Conservation (phyloP, 2,888 invertebrate species). For the Ochlodes sylvanus region DNA sequence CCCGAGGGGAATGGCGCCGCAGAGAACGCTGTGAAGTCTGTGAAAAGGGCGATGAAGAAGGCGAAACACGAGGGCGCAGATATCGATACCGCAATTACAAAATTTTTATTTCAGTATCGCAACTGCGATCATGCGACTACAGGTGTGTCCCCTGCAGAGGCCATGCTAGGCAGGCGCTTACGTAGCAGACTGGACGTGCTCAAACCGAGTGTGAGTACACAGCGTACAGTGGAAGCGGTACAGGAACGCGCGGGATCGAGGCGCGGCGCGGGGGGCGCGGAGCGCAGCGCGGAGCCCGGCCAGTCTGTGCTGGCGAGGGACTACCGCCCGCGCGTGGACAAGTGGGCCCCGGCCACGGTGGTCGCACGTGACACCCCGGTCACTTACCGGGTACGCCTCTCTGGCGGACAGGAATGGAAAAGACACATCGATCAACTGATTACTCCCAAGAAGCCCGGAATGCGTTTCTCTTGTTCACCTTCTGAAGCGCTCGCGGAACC, state of each 20-base stretch:
- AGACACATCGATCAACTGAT: conserved; percentile 5
- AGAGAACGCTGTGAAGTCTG: conserved; percentile 45
- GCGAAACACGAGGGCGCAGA: conserved; percentile 37
- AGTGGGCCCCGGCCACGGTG: no score
- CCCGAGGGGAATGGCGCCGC: conserved; percentile 43
- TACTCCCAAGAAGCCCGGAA: neutral
- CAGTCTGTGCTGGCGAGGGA: conserved; percentile 6
- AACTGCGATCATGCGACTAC: no score
- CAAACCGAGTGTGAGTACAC: no score
- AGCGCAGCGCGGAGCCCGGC: neutral
- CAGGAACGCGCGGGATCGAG: neutral
- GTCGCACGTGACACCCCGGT: neutral
- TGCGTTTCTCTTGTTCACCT: neutral
- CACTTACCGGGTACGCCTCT: conserved; percentile 3
- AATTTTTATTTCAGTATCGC: conserved; percentile 33
- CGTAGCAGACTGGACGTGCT: no score
- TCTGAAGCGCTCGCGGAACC: neutral
- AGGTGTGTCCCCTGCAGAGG: no score
- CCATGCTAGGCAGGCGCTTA: no score
- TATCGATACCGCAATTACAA: conserved; percentile 26
- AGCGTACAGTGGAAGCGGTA: no score
- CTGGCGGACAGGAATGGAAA: neutral
- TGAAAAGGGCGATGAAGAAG: conserved; percentile 43
- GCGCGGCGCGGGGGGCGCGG: neutral
- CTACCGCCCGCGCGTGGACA: neutral